Evolutionary conservation across 2,113 vertebrate species (phyloP).

Genomic region (Leptocoma aspasia): DNA sequence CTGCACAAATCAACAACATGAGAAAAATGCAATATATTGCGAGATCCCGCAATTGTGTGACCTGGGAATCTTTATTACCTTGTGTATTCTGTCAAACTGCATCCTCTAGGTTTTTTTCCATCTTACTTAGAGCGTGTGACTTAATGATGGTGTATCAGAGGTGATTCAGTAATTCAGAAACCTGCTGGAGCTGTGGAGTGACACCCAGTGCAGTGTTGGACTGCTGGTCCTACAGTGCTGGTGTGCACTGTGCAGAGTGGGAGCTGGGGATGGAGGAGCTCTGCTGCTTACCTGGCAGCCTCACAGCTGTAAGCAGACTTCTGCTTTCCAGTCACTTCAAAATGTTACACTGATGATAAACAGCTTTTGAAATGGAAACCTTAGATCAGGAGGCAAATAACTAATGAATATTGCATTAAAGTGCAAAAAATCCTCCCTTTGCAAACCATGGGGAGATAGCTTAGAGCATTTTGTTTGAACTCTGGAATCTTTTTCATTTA

Average conservation of each 20-base stretch:
- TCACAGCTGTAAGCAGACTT: background rate
- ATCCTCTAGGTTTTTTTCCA: fast-evolving
- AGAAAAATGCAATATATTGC: background rate
- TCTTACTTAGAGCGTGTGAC: background rate
- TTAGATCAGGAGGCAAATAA: background rate
- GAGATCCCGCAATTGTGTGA: background rate
- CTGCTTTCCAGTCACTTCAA: background rate
- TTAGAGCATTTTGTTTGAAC: background rate
- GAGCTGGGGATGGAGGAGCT: background rate
- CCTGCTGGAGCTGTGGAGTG: background rate
- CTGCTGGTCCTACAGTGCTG: background rate
- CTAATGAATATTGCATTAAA: background rate
- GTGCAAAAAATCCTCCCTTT: background rate
- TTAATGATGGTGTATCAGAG: background rate
- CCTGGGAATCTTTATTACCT: background rate
- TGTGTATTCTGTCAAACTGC: background rate
- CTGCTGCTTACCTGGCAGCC: background rate
- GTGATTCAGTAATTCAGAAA: background rate
- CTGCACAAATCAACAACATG: background rate
- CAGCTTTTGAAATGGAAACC: background rate
- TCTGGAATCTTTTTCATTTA: constrained; percentile 5
- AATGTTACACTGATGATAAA: background rate
- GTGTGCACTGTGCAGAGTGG: background rate
- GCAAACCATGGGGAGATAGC: background rate
- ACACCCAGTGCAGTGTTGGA: fast-evolving